Percentiles rank a stretch among this genome's conserved stretches.
phyloP scores from a whole-genome alignment of 2,888 invertebrate species.

The Heliconius erato region DNA sequence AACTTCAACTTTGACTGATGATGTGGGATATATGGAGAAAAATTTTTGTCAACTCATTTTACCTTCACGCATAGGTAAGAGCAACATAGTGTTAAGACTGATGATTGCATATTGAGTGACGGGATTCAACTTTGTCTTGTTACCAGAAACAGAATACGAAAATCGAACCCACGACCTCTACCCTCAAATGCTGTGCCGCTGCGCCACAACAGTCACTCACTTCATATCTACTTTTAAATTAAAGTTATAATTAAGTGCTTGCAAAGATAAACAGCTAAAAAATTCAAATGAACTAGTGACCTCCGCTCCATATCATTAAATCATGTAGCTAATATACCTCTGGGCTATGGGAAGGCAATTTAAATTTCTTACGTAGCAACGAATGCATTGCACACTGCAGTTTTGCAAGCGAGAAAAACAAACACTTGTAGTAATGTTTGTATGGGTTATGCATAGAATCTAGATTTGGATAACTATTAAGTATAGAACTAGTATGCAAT shows the following conservation, averaged over 20 bases:
- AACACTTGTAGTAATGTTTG: conserved; percentile 36
- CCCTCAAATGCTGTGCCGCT: too few species aligned
- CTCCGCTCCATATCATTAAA: conserved; percentile 2
- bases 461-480: conserved; percentile 37
- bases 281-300: not conserved
- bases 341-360: not conserved
- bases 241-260: too few species aligned
- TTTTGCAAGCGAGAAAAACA: conserved; percentile 41
- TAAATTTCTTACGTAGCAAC: not conserved
- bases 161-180: too few species aligned
- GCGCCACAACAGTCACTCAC: too few species aligned
- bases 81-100: too few species aligned
- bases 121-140: too few species aligned
- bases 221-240: too few species aligned
- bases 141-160: too few species aligned
- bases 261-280: not conserved
- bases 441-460: conserved; percentile 34
- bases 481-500: not conserved
- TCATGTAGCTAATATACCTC: not conserved
- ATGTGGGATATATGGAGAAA: not conserved
- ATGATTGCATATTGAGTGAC: too few species aligned
- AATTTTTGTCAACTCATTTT: not conserved
- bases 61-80: too few species aligned
- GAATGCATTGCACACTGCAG: conserved; percentile 13
- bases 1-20: not conserved